A percentile compares a stretch with the other conserved stretches of the same genome.
Evolutionary conservation across 1,140 invertebrate species (phyloP).

Genomic region (Samia ricini): DNA sequence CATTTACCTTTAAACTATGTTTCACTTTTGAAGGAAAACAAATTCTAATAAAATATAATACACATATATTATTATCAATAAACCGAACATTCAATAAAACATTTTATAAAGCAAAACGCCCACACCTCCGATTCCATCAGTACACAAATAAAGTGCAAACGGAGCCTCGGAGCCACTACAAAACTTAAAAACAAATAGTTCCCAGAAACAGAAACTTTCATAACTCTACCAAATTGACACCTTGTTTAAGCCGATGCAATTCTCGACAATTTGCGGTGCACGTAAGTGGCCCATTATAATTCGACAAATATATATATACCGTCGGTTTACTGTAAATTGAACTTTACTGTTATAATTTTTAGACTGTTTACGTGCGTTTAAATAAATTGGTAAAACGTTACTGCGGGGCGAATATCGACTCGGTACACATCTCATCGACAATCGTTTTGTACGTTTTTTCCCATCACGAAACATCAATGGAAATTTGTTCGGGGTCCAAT

Average conservation of each 20-base stretch:
- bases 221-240: slow-evolving; percentile 76
- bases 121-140: slow-evolving; percentile 45
- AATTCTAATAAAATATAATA: background rate
- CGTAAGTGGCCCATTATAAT: slow-evolving; percentile 74
- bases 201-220: slow-evolving; percentile 69
- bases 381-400: slow-evolving; percentile 41
- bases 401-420: slow-evolving; percentile 53
- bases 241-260: slow-evolving; percentile 69
- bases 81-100: slow-evolving; percentile 60
- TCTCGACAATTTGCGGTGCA: slow-evolving; percentile 67
- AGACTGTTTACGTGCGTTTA: background rate
- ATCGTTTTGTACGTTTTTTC: slow-evolving; percentile 70
- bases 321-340: slow-evolving; percentile 20
- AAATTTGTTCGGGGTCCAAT: slow-evolving; percentile 70
- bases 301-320: slow-evolving; percentile 39
- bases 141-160: slow-evolving; percentile 60
- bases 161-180: slow-evolving; percentile 15
- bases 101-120: slow-evolving; percentile 48
- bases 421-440: slow-evolving; percentile 59
- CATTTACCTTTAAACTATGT: no score
- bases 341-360: slow-evolving; percentile 13
- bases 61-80: background rate
- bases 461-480: slow-evolving; percentile 73
- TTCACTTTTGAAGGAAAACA: background rate
- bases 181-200: slow-evolving; percentile 74